Evolutionary conservation across 2,113 vertebrate genomes (phyloP), one percentile per base, ranked within the genome.

Genomic region (Callopanchax toddi): DNA sequence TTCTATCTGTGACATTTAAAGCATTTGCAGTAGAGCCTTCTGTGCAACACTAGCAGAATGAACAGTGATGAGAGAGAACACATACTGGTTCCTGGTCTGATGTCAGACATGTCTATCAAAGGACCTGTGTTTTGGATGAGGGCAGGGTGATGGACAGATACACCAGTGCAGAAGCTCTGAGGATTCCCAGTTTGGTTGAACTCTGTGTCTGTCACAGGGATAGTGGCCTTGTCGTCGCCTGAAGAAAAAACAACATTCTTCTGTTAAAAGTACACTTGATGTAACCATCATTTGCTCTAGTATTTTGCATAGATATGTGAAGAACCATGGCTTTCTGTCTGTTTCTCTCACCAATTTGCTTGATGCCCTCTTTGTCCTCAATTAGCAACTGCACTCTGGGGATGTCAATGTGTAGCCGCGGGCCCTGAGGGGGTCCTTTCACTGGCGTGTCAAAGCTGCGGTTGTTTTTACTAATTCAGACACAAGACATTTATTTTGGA

Each of bases 331-430:
- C 17, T 69, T 13, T 65, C 45, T 51, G 21, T 60, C 9, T 44
- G 40, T 46, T 55, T 52, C 45, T 92, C 96, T 77, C 73, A 98
- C 97, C 97, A 43, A 99, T 93, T 84, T 99, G 97, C 60, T 99
- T 99, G 92, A 99, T 98, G 82, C 97, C 97, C 58, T 99, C 97
- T 88, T 99, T 99, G 91, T 99, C 97, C 83, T 99, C 97, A 34
- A 99, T 98, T 55, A 99, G 95, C 56, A 99, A 93, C 90, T 99
- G 97, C 10, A 98, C 97, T 6, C 97, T 93, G 0, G 97, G 97
- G 76, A 99, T 98, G 88, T 99, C 97, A 0, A 99, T 99, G 89
- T 99, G 97, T 43, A 99, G 91, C 10, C 97, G 93, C 2, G 97
- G 97, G n/a, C 97, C 97, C 80, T 98, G 96, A 0, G 97, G 96